These are phyloP conservation scores for Dinocampus coccinellae DNA, from an alignment of 2,888 invertebrate species.

Conservation along the genomic window DNA sequence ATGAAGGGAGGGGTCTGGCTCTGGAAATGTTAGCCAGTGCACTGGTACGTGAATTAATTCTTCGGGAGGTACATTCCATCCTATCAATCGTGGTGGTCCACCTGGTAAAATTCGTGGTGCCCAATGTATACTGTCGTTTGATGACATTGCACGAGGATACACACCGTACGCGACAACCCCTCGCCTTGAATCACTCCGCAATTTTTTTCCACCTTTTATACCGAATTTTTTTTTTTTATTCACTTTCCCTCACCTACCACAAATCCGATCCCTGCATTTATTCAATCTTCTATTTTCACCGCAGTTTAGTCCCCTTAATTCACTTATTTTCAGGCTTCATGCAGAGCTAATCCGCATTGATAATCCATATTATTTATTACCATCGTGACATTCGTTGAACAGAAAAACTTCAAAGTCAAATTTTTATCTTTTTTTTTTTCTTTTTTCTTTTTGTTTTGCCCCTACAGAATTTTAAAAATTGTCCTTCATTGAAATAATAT, in stretches of 20 bases:
- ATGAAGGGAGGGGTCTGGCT: slow-evolving; percentile 86
- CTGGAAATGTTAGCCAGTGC: slow-evolving; percentile 85
- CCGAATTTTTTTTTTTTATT: slow-evolving; percentile 29
- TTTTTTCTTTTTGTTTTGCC: too few species aligned
- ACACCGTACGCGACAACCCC: slow-evolving; percentile 58
- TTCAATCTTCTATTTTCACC: slow-evolving; percentile 39
- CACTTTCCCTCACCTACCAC: not conserved
- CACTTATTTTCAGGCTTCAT: slow-evolving; percentile 58
- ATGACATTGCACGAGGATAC: slow-evolving; percentile 50
- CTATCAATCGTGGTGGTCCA: slow-evolving; percentile 73
- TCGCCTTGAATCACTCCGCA: slow-evolving; percentile 50
- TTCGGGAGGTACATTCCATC: slow-evolving; percentile 83
- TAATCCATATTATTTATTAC: slow-evolving; percentile 58
- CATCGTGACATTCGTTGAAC: slow-evolving; percentile 55
- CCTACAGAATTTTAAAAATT: not conserved
- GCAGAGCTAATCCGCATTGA: slow-evolving; percentile 49
- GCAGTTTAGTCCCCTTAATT: slow-evolving; percentile 43
- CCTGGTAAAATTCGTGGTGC: slow-evolving; percentile 63
- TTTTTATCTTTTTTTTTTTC: not conserved
- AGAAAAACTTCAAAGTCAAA: slow-evolving; percentile 52
- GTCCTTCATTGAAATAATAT: not conserved
- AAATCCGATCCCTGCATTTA: slow-evolving; percentile 26
- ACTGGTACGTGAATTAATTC: slow-evolving; percentile 79
- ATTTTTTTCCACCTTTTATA: slow-evolving; percentile 43
- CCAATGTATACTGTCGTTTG: slow-evolving; percentile 61